Evolutionary conservation across 2,113 vertebrate genomes (phyloP).

Genomic region (Sinocyclocheilus anshuiensis): DNA sequence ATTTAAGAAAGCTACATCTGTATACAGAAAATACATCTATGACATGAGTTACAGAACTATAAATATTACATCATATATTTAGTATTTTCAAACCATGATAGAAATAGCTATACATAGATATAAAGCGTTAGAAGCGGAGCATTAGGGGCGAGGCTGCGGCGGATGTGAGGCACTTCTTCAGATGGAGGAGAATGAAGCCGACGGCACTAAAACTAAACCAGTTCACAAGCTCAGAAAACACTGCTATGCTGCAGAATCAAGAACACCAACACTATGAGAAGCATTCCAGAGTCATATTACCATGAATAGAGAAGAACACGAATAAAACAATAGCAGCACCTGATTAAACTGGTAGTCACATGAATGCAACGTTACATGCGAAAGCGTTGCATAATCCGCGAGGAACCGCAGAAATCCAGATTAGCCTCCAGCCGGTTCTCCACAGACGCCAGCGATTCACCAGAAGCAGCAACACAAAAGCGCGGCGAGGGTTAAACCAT

Average conservation of each 20-base stretch:
- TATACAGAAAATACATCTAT: constrained; percentile 88
- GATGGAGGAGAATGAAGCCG: constrained; percentile 80
- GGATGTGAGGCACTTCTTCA: constrained; percentile 95
- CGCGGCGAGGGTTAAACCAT: constrained; percentile 60
- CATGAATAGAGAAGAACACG: constrained; percentile 56
- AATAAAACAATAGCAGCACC: constrained; percentile 84
- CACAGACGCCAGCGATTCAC: background rate
- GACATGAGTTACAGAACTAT: constrained; percentile 87
- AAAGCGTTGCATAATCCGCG: constrained; percentile 43
- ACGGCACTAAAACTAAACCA: constrained; percentile 76
- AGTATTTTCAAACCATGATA: constrained; percentile 78
- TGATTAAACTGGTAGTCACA: constrained; percentile 84
- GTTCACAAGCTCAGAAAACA: constrained; percentile 80
- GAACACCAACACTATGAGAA: constrained; percentile 54
- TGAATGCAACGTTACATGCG: constrained; percentile 84
- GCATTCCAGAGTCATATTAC: constrained; percentile 77
- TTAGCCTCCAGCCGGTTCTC: too few relatives aligned
- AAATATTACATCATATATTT: constrained; percentile 87
- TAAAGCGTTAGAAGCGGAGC: constrained; percentile 77
- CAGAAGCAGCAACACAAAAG: constrained; percentile 47
- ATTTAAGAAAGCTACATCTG: constrained; percentile 87
- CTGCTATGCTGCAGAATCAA: constrained; percentile 70
- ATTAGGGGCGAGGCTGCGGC: constrained; percentile 78
- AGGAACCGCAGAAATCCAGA: background rate
- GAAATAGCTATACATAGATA: constrained; percentile 74